Percentiles rank a stretch among this genome's conserved stretches.
Conservation (phyloP, 2,797 vertebrate genomes). For the Lemur catta region DNA sequence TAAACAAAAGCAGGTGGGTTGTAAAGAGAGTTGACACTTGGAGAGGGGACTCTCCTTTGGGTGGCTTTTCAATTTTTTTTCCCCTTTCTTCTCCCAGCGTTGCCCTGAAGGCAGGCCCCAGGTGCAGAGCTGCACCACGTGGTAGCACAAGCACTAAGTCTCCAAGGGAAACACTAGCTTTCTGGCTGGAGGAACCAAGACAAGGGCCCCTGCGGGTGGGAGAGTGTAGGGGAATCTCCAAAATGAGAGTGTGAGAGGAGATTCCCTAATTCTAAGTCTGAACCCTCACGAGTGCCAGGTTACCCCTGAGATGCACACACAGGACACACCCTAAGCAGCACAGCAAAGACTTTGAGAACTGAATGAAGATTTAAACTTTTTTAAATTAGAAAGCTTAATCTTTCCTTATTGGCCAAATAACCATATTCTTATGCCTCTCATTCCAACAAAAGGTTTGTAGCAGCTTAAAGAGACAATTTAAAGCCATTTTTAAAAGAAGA, state of each 20-base stretch:
- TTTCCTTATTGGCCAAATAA: background rate
- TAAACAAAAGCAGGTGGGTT: background rate
- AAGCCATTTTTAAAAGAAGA: background rate
- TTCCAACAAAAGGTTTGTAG: background rate
- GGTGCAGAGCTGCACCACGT: background rate
- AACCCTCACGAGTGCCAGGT: fast-evolving
- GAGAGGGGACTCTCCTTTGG: fast-evolving
- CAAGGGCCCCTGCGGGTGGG: fast-evolving
- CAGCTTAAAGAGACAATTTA: background rate
- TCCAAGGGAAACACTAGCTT: background rate
- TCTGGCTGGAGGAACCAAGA: background rate
- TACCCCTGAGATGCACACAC: background rate
- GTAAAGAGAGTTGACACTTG: background rate
- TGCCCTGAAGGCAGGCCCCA: background rate
- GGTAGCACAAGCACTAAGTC: background rate
- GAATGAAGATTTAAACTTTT: background rate
- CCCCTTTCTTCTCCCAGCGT: background rate
- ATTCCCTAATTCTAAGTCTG: background rate
- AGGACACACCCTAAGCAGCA: fast-evolving
- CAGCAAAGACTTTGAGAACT: background rate
- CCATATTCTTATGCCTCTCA: background rate
- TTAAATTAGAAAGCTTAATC: background rate
- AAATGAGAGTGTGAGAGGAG: background rate
- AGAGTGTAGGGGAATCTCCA: background rate
- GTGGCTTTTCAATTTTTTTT: background rate